A percentile compares a stretch with the other conserved stretches of the same genome.
phyloP scores from a whole-genome alignment of 2,113 vertebrate species.

The Vimba vimba region DNA sequence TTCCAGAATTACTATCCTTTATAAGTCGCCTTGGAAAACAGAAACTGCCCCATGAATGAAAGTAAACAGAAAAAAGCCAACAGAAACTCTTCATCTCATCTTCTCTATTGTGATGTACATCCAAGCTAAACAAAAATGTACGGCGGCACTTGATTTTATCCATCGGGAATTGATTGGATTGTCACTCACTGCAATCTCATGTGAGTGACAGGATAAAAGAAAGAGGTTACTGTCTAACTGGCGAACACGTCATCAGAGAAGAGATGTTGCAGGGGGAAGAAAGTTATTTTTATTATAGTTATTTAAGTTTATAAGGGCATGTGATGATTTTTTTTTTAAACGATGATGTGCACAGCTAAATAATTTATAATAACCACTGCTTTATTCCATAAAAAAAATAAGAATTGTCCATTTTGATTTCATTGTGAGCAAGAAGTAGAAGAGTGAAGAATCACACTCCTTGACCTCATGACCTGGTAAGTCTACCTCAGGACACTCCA shows the following conservation, averaged over 20 bases:
- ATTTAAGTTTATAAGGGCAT: background rate
- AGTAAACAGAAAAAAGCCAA: background rate
- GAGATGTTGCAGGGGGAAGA: background rate
- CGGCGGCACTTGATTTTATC: background rate
- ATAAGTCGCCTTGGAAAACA: background rate
- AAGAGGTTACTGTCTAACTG: background rate
- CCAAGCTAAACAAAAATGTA: background rate
- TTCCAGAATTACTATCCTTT: background rate
- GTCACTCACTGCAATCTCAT: background rate
- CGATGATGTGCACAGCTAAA: background rate
- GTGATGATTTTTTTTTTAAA: background rate
- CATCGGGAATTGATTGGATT: background rate
- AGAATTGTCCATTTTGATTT: background rate
- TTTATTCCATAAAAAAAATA: background rate
- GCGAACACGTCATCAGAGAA: background rate
- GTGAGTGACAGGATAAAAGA: background rate
- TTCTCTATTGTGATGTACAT: background rate
- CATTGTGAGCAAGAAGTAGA: background rate
- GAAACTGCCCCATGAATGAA: background rate
- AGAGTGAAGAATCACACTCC: background rate
- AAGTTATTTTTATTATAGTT: background rate
- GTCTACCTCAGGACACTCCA: conserved; percentile 28
- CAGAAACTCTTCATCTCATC: background rate
- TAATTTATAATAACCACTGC: background rate
- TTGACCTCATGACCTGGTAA: conserved; percentile 37